Percentiles rank a stretch among this genome's conserved stretches.
Conservation (phyloP, 2,888 invertebrate genomes). For the Rutpela maculata region DNA sequence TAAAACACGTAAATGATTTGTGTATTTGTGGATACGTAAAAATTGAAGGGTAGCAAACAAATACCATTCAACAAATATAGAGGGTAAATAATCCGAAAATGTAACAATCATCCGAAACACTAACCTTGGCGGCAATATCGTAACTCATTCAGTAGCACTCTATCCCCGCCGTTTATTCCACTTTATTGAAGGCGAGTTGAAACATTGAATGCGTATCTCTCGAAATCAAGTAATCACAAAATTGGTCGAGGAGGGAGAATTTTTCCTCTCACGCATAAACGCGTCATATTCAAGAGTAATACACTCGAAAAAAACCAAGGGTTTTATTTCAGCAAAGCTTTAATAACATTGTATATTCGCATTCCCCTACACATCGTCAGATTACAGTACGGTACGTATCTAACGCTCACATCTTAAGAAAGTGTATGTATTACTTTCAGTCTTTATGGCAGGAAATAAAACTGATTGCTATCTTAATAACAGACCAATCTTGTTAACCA, state of each 20-base stretch:
- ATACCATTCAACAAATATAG: constrained; percentile 52
- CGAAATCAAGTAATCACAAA: constrained; percentile 72
- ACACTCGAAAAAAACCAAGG: constrained; percentile 64
- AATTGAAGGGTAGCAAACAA: constrained; percentile 47
- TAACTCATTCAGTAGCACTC: constrained; percentile 64
- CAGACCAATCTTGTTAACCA: constrained; percentile 74
- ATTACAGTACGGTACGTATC: constrained; percentile 59
- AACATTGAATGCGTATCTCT: constrained; percentile 66
- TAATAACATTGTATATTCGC: constrained; percentile 62
- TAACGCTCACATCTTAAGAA: constrained; percentile 67
- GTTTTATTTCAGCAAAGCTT: constrained; percentile 62
- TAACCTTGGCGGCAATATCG: constrained; percentile 66
- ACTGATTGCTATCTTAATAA: constrained; percentile 75
- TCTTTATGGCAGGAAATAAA: constrained; percentile 74
- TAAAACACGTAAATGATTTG: constrained; percentile 36
- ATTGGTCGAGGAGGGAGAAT: constrained; percentile 66
- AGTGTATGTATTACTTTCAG: constrained; percentile 72
- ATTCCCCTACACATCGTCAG: constrained; percentile 47
- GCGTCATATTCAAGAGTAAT: constrained; percentile 70
- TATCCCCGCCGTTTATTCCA: constrained; percentile 57
- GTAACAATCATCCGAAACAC: constrained; percentile 68
- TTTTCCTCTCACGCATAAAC: constrained; percentile 70
- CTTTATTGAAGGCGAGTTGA: constrained; percentile 66
- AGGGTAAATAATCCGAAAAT: constrained; percentile 62
- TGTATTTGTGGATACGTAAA: constrained; percentile 36